Base-by-base conservation (phyloP, 2,888 invertebrate genomes). In the Pseudococcus longispinus region DNA sequence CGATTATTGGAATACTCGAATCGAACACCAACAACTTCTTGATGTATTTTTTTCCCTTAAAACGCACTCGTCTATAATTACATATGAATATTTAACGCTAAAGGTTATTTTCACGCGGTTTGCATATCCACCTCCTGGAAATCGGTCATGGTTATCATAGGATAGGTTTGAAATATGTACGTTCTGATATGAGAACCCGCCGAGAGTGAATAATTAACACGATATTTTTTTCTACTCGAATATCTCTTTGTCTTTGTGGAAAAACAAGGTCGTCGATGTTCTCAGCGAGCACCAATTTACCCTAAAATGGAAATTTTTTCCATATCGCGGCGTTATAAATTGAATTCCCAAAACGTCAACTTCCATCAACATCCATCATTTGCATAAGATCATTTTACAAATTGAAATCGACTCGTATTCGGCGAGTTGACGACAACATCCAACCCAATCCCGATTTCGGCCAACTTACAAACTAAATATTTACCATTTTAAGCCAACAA, bases 361-460 rank as follows among this genome's bases (percentile, higher is more conserved):
- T 46, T 15, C n/a, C 55, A 18, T 55, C 55, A n/a, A 37, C n/a
- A 18, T 18, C 5, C 23, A 20, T 51, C 2, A 70, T 70, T 26
- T 29, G 70, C 26, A 70, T 26, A 74, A 32, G 74, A 74, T 74
- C 74, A n/a, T 74, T 15, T 74, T 74, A 32, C 74, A 11, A 60
- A 60, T 20, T 55, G 20, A 23, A 20, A 60, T 23, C 8, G 5
- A 23, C 23, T 60, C 60, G 55, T 55, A 51, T 51, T n/a, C n/a
- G 5, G 1, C 51, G 15, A 51, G 18, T 1, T 13, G 15, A 46
- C 15, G 15, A 46, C 44, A 46, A 46, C 9, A 46, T 46, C 15
- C 44, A 46, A 3, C 44, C 9, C 11, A 9, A 51, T n/a, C n/a
- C n/a, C 18, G n/a, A 23, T 60, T 60, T 55, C 20, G n/a, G 60